Percentiles rank a stretch among this genome's conserved stretches.
Evolutionary conservation across 2,888 invertebrate genomes (phyloP).

Genomic region (Lobophora halterata): DNA sequence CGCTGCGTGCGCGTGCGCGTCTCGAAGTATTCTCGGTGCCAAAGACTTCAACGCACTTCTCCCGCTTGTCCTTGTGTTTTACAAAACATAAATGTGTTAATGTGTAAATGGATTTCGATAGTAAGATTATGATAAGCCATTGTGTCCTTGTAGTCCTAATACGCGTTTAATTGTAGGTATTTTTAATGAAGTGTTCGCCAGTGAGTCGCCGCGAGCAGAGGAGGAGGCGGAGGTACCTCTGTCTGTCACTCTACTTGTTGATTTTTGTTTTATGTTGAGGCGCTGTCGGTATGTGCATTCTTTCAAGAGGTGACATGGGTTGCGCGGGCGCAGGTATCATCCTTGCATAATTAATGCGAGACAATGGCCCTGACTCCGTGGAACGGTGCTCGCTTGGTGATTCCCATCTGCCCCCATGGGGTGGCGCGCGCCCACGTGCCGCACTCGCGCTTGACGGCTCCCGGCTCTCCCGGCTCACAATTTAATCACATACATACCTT

Average conservation of each 20-base stretch:
- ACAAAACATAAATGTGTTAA: too few species aligned
- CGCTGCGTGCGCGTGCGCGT: not conserved
- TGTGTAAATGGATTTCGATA: too few species aligned
- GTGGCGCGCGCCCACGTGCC: not conserved
- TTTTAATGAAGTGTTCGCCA: too few species aligned
- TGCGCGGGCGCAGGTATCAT: not conserved
- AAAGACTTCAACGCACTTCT: conserved; percentile 20
- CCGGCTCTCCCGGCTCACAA: not conserved
- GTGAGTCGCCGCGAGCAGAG: too few species aligned
- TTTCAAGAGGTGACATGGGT: conserved; percentile 6
- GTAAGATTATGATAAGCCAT: too few species aligned
- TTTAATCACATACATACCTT: conserved; percentile 4
- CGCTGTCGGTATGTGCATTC: too few species aligned
- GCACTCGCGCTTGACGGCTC: conserved; percentile 12
- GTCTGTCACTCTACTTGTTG: too few species aligned
- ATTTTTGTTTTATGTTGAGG: too few species aligned
- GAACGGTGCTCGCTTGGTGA: not conserved
- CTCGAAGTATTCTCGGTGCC: not conserved
- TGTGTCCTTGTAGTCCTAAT: too few species aligned
- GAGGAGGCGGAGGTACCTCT: too few species aligned
- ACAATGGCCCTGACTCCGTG: conserved; percentile 3
- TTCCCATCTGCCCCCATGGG: conserved; percentile 3
- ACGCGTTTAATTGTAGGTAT: too few species aligned
- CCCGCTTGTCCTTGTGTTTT: not conserved
- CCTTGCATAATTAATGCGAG: not conserved